Percentiles rank a stretch among this genome's conserved stretches.
Evolutionary conservation across 2,797 vertebrate species (phyloP).

Genomic region (Kryptopterus vitreolus): DNA sequence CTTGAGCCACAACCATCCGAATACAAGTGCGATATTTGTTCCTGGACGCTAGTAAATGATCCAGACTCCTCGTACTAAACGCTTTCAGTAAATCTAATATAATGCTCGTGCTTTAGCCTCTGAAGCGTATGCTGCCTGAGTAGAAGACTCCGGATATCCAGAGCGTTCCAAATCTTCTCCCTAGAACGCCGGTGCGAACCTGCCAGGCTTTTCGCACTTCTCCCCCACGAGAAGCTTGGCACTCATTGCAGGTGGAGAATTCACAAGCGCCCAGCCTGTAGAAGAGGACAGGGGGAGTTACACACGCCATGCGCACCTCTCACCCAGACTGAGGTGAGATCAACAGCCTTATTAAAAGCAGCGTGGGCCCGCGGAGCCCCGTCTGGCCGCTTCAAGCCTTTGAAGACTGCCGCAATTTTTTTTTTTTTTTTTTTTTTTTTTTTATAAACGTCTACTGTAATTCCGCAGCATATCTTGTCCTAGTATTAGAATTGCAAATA

Average conservation of each 20-base stretch:
- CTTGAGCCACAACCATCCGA: background rate
- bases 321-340: constrained; percentile 58
- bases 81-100: background rate
- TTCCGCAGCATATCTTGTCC: constrained; percentile 62
- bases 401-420: constrained; percentile 63
- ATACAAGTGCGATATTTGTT: background rate
- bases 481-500: constrained; percentile 68
- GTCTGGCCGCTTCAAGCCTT: constrained; percentile 67
- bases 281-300: constrained; percentile 61
- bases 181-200: constrained; percentile 51
- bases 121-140: background rate
- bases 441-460: constrained; percentile 64
- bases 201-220: constrained; percentile 53
- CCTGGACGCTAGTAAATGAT: background rate
- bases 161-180: constrained; percentile 47
- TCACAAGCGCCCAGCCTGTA: constrained; percentile 48
- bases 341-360: constrained; percentile 63
- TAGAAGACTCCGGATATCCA: constrained; percentile 16
- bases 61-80: background rate
- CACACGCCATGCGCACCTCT: constrained; percentile 50
- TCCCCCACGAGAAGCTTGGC: constrained; percentile 48
- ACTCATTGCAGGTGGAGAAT: constrained; percentile 47
- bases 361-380: constrained; percentile 56
- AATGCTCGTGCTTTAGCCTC: background rate
- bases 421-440: too few species aligned